Base-by-base conservation (phyloP, 2,888 invertebrate genomes). In the Amiota minor region DNA sequence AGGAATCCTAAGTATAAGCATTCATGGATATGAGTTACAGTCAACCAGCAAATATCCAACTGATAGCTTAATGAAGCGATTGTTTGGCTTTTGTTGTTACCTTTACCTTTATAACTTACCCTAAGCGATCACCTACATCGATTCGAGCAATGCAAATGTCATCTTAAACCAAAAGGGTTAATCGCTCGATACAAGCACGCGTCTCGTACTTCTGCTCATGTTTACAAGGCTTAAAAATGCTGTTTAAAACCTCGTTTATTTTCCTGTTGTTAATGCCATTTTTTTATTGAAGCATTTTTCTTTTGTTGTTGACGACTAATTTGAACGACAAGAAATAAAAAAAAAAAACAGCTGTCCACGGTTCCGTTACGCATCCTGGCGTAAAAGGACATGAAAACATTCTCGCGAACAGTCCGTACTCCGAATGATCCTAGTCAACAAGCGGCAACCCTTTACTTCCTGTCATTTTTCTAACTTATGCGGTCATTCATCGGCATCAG, bases 231-330 rank as follows among this genome's bases (percentile, higher is more conserved):
- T 75, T 72, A 77, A 78, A 81, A 77, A 75, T 76, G 77, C 47
- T 71, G 61, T 71, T 47, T 67, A 49, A n/a, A 16, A 9, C 50
- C 18, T 23, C 14, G 16, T 8, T n/a, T n/a, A 4, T 47, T 49
- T 16, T 76, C 75, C 74, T 71, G 81, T 72, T 49, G 74, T 50
- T n/a, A n/a, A 35, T 12, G 12, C n/a, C 53, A 50, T 82, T 77
- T 79, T 79, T 78, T 76, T 79, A 82, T 80, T 82, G 82, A 77
- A 79, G 78, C 76, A 80, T 84, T 82, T 81, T 83, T 76, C 14
- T 71, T 78, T 76, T 76, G n/a, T 62, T 20, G 85, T 80, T 84
- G 82, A 23, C 23, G 23, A 83, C 83, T 83, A 83, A 83, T 83
- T 79, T 78, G 76, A 49, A 62, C 53, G 49, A 71, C 61, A 11